Conservation (phyloP, 2,113 vertebrate species). For the Vidua macroura region DNA sequence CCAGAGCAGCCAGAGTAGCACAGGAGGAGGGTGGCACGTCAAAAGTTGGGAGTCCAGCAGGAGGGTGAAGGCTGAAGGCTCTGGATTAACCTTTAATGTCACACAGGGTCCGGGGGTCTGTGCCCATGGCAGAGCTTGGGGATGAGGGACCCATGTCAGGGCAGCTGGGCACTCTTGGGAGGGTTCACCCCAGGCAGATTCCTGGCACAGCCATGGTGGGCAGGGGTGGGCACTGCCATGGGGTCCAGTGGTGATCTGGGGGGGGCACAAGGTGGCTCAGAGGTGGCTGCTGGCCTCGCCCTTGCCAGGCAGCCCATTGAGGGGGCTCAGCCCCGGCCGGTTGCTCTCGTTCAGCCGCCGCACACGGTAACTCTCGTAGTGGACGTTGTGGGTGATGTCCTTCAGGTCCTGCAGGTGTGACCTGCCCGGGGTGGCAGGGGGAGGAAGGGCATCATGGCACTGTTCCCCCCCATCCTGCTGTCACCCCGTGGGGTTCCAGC, state of each 20-base stretch:
- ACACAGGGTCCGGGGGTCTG: background rate
- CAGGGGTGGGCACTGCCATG: background rate
- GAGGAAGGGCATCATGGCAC: background rate
- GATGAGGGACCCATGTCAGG: background rate
- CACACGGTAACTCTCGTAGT: constrained; percentile 90
- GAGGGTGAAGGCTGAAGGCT: background rate
- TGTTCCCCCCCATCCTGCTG: fast-evolving
- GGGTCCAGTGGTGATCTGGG: background rate
- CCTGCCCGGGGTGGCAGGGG: background rate
- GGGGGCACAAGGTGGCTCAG: background rate
- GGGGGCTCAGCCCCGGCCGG: background rate
- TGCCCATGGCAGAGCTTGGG: background rate
- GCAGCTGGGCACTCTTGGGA: background rate
- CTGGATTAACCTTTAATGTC: background rate
- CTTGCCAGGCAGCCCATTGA: background rate
- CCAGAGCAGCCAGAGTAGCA: background rate
- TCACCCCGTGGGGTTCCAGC: fast-evolving
- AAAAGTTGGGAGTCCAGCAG: background rate
- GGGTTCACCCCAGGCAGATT: background rate
- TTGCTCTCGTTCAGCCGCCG: constrained; percentile 85
- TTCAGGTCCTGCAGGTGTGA: constrained; percentile 97
- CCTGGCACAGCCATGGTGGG: background rate
- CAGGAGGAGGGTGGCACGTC: background rate
- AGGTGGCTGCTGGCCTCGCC: background rate
- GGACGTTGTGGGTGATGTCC: constrained; percentile 92